Evolutionary conservation across 2,797 vertebrate species (phyloP).

Genomic region (Rhabdophis nuchalis): DNA sequence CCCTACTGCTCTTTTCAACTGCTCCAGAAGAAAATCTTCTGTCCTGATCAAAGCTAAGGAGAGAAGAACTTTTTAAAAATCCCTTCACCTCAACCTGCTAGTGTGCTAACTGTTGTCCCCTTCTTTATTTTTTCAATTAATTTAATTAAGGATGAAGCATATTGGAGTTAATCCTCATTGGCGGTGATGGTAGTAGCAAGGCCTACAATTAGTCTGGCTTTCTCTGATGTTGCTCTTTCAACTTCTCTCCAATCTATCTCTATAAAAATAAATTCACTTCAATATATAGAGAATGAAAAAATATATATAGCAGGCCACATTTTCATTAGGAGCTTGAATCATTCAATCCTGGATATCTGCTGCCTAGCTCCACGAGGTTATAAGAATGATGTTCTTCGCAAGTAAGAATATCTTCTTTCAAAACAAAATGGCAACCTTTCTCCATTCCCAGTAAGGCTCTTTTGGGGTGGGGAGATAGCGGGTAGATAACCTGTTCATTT

Average conservation of each 20-base stretch:
- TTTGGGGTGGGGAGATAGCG: neutral
- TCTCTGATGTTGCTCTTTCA: neutral
- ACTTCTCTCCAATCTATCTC: no score
- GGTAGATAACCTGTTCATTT: neutral
- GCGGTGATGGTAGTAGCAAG: neutral
- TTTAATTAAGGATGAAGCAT: neutral
- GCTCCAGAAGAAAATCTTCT: neutral
- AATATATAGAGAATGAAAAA: neutral
- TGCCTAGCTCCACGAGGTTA: neutral
- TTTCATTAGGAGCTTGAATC: neutral
- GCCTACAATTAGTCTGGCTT: neutral
- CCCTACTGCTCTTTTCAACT: neutral
- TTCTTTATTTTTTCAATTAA: neutral
- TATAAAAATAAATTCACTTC: neutral
- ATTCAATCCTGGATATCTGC: neutral
- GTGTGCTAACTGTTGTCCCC: neutral
- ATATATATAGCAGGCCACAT: neutral
- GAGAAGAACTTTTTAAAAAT: neutral
- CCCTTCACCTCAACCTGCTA: neutral
- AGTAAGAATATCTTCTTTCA: neutral
- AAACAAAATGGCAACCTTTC: conserved; percentile 1
- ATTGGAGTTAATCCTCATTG: neutral
- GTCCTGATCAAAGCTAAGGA: neutral
- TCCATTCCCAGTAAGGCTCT: conserved; percentile 2
- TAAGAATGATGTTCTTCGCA: neutral